Conservation (phyloP, 1,140 invertebrate genomes). For the Pogonomyrmex californicus region DNA sequence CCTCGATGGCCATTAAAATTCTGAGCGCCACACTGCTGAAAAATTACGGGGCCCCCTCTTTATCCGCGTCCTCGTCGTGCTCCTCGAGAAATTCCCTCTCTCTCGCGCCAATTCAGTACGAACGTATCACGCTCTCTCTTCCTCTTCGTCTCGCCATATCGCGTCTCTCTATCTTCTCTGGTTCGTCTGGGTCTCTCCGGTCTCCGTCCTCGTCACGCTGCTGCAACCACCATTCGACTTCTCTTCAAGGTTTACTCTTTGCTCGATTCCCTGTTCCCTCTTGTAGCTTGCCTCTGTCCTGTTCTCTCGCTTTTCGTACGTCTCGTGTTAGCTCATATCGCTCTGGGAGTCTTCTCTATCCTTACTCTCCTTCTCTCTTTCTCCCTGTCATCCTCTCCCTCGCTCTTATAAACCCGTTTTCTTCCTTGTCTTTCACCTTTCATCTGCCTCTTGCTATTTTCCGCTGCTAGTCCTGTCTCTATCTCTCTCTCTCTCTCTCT, state of each 20-base stretch:
- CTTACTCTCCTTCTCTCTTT: conserved; percentile 18
- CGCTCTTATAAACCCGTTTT: not conserved
- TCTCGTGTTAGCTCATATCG: conserved; percentile 9
- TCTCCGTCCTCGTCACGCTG: conserved; percentile 44
- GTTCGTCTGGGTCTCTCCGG: conserved; percentile 41
- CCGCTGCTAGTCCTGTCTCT: conserved; percentile 4
- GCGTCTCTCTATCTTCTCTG: conserved; percentile 46
- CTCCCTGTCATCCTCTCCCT: conserved; percentile 4
- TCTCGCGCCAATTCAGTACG: conserved; percentile 49
- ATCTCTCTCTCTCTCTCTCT: conserved; percentile 7
- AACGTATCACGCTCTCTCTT: conserved; percentile 45
- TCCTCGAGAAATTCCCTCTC: conserved; percentile 55
- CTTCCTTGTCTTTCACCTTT: conserved; percentile 29
- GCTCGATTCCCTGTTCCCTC: conserved; percentile 32
- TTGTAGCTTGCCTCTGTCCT: conserved; percentile 50
- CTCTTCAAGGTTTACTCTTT: conserved; percentile 51
- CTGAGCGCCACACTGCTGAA: conserved; percentile 78
- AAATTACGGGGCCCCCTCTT: conserved; percentile 71
- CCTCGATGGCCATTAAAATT: conserved; percentile 77
- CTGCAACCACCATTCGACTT: conserved; percentile 29
- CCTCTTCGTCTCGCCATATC: conserved; percentile 12
- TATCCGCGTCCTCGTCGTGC: conserved; percentile 38
- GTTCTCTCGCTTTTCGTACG: conserved; percentile 45
- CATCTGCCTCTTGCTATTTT: conserved; percentile 14
- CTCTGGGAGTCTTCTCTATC: conserved; percentile 2